Percentiles rank a stretch among this genome's conserved stretches.
phyloP scores from a whole-genome alignment of 2,888 invertebrate genomes.

The Philopedon plagiatum region DNA sequence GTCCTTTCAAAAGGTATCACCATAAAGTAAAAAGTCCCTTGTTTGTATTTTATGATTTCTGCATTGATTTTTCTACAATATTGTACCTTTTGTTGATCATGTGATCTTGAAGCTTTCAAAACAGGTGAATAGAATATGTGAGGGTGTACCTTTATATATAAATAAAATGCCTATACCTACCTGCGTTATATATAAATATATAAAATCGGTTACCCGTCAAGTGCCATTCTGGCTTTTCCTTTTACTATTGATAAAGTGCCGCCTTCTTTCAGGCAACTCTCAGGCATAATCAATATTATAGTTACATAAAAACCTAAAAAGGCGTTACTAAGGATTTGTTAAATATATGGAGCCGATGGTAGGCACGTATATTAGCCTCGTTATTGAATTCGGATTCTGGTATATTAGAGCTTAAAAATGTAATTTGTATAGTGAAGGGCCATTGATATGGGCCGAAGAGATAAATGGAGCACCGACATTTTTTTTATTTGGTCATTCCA shows the following conservation, averaged over 20 bases:
- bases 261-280: constrained; percentile 42
- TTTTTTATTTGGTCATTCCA: constrained; percentile 36
- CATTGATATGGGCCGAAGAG: constrained; percentile 22
- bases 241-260: constrained; percentile 44
- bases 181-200: constrained; percentile 27
- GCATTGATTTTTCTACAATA: neutral
- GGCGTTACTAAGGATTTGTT: constrained; percentile 49
- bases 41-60: neutral
- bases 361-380: constrained; percentile 40
- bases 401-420: constrained; percentile 23
- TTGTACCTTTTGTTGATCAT: neutral
- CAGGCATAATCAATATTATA: constrained; percentile 47
- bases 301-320: constrained; percentile 47
- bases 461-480: constrained; percentile 17
- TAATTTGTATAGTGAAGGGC: constrained; percentile 36
- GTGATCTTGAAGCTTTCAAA: neutral
- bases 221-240: constrained; percentile 48
- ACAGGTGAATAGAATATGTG: constrained; percentile 37
- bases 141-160: constrained; percentile 40
- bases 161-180: constrained; percentile 35
- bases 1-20: no score
- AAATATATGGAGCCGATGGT: constrained; percentile 41
- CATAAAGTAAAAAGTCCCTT: no score
- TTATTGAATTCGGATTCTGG: constrained; percentile 21
- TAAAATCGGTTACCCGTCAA: constrained; percentile 45